Evolutionary conservation across 2,888 invertebrate genomes (phyloP).

Genomic region (Drosophila antonietae): DNA sequence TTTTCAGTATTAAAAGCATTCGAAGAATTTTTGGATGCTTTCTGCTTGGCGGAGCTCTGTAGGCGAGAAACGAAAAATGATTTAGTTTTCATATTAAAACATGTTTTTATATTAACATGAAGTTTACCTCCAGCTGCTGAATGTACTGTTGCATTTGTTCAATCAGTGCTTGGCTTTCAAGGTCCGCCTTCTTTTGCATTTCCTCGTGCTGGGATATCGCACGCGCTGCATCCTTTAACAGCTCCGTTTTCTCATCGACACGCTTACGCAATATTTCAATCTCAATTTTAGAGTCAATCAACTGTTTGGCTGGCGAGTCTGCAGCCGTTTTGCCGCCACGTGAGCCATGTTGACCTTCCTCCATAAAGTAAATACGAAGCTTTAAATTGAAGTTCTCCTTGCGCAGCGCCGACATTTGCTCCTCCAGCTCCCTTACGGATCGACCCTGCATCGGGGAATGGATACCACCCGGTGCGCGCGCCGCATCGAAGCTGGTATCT

Average conservation of each 20-base stretch:
- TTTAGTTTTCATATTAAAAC: background rate
- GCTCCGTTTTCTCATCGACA: constrained; percentile 92
- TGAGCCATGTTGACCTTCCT: constrained; percentile 87
- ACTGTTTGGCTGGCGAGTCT: constrained; percentile 86
- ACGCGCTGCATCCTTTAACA: constrained; percentile 93
- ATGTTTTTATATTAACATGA: background rate
- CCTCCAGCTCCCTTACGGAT: constrained; percentile 95
- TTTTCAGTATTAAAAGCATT: constrained; percentile 20
- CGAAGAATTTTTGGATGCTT: background rate
- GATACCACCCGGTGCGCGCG: constrained; percentile 48
- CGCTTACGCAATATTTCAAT: constrained; percentile 91
- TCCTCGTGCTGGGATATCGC: constrained; percentile 91
- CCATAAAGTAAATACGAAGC: constrained; percentile 94
- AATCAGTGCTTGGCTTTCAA: constrained; percentile 80
- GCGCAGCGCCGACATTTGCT: constrained; percentile 91
- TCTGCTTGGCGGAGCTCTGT: constrained; percentile 38
- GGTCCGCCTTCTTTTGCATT: constrained; percentile 85
- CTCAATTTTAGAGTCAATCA: constrained; percentile 90
- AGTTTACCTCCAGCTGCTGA: constrained; percentile 77
- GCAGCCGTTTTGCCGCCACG: constrained; percentile 60
- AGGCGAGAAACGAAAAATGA: background rate
- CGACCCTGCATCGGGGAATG: constrained; percentile 86
- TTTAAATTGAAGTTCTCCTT: constrained; percentile 98
- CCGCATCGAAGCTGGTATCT: constrained; percentile 66
- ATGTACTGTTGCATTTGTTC: constrained; percentile 83